Conservation (phyloP, 2,797 vertebrate species). For the Sarcoramphus papa region DNA sequence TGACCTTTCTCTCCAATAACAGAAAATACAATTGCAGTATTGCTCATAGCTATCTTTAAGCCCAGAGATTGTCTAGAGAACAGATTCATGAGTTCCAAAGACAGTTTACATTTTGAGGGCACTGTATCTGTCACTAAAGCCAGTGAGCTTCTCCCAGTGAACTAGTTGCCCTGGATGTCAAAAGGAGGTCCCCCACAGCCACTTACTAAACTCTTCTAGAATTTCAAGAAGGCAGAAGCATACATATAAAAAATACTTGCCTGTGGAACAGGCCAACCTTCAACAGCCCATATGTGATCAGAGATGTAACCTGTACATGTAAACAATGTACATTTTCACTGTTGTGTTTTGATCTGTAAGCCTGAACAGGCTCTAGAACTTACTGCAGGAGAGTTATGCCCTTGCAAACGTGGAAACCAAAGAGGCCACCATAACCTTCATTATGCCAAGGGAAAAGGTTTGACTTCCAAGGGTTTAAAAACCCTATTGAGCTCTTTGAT, state of each 20-base stretch:
- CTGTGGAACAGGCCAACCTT: background rate
- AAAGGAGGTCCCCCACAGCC: background rate
- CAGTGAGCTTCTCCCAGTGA: background rate
- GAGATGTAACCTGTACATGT: background rate
- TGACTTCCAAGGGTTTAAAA: background rate
- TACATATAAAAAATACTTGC: background rate
- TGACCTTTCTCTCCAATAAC: background rate
- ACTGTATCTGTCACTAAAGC: background rate
- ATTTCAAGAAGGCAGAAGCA: background rate
- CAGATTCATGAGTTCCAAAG: background rate
- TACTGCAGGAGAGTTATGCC: background rate
- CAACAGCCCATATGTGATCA: background rate
- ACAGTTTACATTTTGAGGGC: background rate
- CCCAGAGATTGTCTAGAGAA: background rate
- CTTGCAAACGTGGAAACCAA: background rate
- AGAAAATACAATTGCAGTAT: background rate
- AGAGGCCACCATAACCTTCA: background rate
- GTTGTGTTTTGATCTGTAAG: background rate
- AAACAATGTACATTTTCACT: background rate
- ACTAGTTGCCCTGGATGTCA: background rate
- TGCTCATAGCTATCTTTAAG: background rate
- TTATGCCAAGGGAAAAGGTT: background rate
- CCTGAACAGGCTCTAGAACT: background rate
- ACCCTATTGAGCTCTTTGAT: background rate
- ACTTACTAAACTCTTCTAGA: background rate